phyloP scores from a whole-genome alignment of 1,140 invertebrate genomes.

The Bombus haemorrhoidalis region DNA sequence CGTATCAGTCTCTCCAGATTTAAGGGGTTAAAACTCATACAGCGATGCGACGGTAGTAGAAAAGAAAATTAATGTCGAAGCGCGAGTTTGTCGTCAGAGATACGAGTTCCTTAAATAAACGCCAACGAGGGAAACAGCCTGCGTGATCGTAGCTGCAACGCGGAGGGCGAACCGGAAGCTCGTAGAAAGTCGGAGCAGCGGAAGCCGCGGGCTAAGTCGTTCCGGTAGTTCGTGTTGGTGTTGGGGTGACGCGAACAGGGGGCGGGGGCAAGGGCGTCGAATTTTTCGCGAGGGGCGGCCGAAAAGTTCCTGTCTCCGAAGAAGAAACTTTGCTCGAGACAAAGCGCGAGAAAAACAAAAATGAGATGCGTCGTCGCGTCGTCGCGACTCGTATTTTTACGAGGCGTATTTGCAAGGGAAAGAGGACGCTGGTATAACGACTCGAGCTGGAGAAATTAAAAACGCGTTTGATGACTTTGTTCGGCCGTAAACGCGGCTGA shows the following conservation, averaged over 20 bases:
- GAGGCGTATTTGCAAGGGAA: background rate
- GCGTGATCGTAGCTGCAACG: background rate
- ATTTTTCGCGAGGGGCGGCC: background rate
- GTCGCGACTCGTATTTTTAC: background rate
- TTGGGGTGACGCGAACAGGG: background rate
- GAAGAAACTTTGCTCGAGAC: background rate
- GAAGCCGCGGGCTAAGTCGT: conserved; percentile 40
- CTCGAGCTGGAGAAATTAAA: no score
- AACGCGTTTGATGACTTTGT: no score
- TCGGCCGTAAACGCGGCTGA: no score
- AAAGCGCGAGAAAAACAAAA: background rate
- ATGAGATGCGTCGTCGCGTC: no score
- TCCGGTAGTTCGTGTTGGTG: background rate
- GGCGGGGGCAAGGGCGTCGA: conserved; percentile 1
- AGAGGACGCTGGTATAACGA: background rate
- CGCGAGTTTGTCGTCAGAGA: no score
- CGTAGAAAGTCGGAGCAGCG: conserved; percentile 14
- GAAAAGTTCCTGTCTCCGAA: background rate
- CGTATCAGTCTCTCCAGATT: no score
- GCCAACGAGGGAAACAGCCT: background rate
- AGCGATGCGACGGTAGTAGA: background rate
- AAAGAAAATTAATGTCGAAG: no score
- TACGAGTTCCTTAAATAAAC: conserved; percentile 19
- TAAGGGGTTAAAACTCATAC: background rate
- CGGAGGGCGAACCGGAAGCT: conserved; percentile 45